These are phyloP conservation scores for Acanthaster planci DNA, from an alignment of 35 echinoderm and acorn worm genomes.

Conservation along the genomic window DNA sequence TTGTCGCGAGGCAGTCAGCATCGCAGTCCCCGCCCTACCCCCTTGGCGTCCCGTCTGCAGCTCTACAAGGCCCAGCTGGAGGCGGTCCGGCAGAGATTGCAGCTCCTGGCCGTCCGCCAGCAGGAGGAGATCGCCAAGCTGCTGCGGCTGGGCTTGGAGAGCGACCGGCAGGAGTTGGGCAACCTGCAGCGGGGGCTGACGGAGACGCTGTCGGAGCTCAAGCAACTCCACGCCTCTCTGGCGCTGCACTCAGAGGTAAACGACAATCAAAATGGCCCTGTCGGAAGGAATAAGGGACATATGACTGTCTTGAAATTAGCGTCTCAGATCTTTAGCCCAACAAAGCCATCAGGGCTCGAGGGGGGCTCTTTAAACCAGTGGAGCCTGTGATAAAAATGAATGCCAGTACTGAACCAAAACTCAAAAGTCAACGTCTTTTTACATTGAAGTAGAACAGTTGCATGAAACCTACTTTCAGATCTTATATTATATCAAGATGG, in stretches of 20 bases:
- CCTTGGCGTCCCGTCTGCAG: conserved; percentile 37
- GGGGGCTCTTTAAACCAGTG: no score
- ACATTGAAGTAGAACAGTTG: no score
- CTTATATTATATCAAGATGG: no score
- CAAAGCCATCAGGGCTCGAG: no score
- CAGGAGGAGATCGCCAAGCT: conserved; percentile 69
- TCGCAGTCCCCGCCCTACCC: not conserved
- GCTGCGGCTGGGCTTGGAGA: conserved; percentile 21
- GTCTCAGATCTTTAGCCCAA: no score
- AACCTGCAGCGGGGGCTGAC: conserved; percentile 46
- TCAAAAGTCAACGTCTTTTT: no score
- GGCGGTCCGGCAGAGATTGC: conserved; percentile 78
- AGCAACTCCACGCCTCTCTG: conserved; percentile 77
- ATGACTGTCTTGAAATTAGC: no score
- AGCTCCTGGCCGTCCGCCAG: conserved; percentile 83
- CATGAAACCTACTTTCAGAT: no score
- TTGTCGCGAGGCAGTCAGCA: conserved; percentile 7
- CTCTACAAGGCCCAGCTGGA: conserved; percentile 73
- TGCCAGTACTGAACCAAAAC: no score
- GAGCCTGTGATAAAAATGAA: no score
- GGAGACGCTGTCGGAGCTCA: conserved; percentile 71
- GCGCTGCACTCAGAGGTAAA: conserved; percentile 62
- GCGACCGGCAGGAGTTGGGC: conserved; percentile 48
- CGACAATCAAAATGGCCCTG: no score
- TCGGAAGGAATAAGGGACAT: no score